Conservation (phyloP, 2,888 invertebrate genomes). For the Carterocephalus palaemon region DNA sequence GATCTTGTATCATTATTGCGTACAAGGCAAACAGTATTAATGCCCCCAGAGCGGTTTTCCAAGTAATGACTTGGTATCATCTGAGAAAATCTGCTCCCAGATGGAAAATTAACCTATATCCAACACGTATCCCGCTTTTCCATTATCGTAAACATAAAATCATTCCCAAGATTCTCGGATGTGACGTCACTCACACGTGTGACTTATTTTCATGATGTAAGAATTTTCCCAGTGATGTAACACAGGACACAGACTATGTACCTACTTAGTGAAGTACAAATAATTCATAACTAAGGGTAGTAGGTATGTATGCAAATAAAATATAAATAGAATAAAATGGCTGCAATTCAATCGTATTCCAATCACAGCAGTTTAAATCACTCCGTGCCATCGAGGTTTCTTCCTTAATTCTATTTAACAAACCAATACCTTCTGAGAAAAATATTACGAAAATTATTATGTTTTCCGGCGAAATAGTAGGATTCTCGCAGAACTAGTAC, state of each 20-base stretch:
- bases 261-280: too few relatives aligned
- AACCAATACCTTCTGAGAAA: neutral
- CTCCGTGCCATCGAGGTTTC: conserved; percentile 6
- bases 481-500: too few relatives aligned
- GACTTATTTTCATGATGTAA: too few relatives aligned
- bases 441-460: too few relatives aligned
- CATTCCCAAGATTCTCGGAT: conserved; percentile 16
- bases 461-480: too few relatives aligned
- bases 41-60: conserved; percentile 3
- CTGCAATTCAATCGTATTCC: conserved; percentile 4
- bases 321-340: neutral
- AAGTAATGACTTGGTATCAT: conserved; percentile 7
- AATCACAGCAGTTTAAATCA: conserved; percentile 10
- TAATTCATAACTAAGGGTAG: too few relatives aligned
- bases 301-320: too few relatives aligned
- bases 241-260: too few relatives aligned
- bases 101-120: conserved; percentile 24
- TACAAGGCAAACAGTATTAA: neutral
- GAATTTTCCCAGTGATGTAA: too few relatives aligned
- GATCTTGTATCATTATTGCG: neutral
- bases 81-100: conserved; percentile 16
- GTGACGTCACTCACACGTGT: too few relatives aligned
- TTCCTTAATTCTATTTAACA: conserved; percentile 6
- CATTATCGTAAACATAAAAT: conserved; percentile 31
- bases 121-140: conserved; percentile 25